phyloP scores from a whole-genome alignment of 2,113 vertebrate species.

The Phalacrocorax brasilianus region DNA sequence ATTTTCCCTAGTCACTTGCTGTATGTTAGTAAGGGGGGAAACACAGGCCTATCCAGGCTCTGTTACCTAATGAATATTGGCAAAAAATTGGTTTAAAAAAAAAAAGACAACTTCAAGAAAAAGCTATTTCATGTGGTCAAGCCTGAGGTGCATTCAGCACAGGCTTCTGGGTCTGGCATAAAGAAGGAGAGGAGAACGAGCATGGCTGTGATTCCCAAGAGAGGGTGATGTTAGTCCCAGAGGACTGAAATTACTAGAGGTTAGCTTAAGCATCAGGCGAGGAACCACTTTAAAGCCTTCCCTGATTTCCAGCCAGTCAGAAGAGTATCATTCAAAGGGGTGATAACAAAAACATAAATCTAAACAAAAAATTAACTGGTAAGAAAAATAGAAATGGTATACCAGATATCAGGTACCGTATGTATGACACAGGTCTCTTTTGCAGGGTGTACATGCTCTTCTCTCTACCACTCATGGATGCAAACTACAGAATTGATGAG shows the following conservation, averaged over 20 bases:
- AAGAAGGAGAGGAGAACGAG: neutral
- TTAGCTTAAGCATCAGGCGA: neutral
- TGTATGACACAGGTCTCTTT: neutral
- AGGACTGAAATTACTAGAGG: neutral
- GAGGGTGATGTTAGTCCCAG: neutral
- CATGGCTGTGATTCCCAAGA: neutral
- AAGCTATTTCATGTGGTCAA: neutral
- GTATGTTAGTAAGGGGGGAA: neutral
- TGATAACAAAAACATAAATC: neutral
- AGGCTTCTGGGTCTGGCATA: neutral
- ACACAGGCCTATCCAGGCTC: neutral
- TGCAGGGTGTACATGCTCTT: neutral
- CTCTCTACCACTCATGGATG: neutral
- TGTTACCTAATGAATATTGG: neutral
- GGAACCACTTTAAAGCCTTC: neutral
- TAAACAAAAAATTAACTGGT: neutral
- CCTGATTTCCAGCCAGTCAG: neutral
- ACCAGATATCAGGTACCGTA: rapidly evolving
- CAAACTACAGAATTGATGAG: neutral
- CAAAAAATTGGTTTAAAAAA: neutral
- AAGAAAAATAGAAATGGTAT: neutral
- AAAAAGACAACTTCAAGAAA: neutral
- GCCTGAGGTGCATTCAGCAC: neutral
- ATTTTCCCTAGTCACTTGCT: neutral
- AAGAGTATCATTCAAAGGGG: neutral